phyloP scores from a whole-genome alignment of 2,113 vertebrate species.

The Antechinus stuartii region DNA sequence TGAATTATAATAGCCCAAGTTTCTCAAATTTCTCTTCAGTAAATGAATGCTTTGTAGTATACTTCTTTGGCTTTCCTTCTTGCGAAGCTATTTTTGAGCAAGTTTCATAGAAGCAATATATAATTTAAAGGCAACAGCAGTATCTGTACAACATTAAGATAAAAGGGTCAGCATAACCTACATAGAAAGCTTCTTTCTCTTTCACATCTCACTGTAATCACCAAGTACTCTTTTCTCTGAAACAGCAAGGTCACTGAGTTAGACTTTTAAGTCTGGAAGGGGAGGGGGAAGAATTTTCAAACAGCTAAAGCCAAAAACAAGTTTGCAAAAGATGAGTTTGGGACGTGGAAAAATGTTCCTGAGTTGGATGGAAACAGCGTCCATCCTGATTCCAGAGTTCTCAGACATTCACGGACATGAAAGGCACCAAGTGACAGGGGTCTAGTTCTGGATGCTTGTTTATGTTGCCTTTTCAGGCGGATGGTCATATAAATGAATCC shows the following conservation, averaged over 20 bases:
- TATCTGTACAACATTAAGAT: constrained; percentile 1
- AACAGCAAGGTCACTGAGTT: not conserved
- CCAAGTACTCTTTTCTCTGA: not conserved
- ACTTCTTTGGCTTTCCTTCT: not conserved
- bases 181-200: not conserved
- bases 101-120: not conserved
- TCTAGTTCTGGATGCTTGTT: not conserved
- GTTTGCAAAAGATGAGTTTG: not conserved
- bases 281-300: not conserved
- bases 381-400: not conserved
- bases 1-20: not conserved
- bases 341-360: not conserved
- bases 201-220: not conserved
- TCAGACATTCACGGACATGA: not conserved
- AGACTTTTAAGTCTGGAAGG: not conserved
- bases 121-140: not conserved
- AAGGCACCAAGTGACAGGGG: not conserved
- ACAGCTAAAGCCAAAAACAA: not conserved
- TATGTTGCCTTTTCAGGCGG: not conserved
- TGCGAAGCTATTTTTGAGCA: not conserved
- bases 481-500: not conserved
- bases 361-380: not conserved
- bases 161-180: not conserved
- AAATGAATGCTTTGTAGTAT: not conserved
- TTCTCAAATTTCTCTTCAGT: not conserved